phyloP scores from a whole-genome alignment of 2,888 invertebrate genomes.

The Cenopis cana region DNA sequence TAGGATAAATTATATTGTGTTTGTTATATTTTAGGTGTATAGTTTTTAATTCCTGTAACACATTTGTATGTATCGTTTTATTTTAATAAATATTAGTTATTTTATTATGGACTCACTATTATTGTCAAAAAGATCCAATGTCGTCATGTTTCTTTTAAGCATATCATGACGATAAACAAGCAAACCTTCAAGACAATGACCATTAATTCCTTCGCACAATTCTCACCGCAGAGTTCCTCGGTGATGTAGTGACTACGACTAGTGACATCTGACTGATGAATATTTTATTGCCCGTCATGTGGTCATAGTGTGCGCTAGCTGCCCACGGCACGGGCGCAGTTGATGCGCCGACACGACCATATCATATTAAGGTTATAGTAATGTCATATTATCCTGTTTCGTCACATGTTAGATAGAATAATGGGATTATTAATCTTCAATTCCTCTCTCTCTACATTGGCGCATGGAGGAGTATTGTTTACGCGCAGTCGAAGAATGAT shows the following conservation, averaged over 20 bases:
- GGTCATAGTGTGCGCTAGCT: constrained; percentile 48
- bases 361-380: constrained; percentile 34
- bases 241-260: too few relatives aligned
- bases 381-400: constrained; percentile 31
- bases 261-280: constrained; percentile 78
- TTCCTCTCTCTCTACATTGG: background rate
- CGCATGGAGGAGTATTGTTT: too few relatives aligned
- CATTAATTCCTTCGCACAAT: constrained; percentile 55
- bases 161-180: background rate
- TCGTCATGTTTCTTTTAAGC: background rate
- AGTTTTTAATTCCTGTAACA: too few relatives aligned
- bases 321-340: constrained; percentile 63
- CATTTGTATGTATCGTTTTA: too few relatives aligned
- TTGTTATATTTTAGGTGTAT: too few relatives aligned
- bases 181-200: constrained; percentile 46
- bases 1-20: too few relatives aligned
- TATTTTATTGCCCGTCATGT: constrained; percentile 75
- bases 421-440: constrained; percentile 5
- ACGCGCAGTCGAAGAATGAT: too few relatives aligned
- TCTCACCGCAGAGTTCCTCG: constrained; percentile 61
- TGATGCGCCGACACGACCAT: constrained; percentile 30
- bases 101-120: background rate
- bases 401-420: constrained; percentile 23
- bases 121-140: background rate
- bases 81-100: too few relatives aligned